A percentile compares a stretch with the other conserved stretches of the same genome.
Conservation (phyloP, 1,140 invertebrate species). For the Brachionus rubens region DNA sequence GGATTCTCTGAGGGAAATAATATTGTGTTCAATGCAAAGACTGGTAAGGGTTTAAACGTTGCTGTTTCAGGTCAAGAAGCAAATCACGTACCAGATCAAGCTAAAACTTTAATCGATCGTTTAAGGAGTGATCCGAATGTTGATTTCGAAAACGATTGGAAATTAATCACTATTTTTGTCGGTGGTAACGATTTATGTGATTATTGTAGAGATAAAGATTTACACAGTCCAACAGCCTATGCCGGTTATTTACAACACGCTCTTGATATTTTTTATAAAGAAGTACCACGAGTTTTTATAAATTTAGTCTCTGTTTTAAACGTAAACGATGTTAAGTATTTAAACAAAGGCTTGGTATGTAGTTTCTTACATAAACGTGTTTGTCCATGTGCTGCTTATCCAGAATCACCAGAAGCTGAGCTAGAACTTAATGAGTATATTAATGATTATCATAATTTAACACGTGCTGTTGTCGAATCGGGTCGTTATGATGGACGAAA, state of each 20-base stretch:
- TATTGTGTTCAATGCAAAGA: slow-evolving; percentile 46
- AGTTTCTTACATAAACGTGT: neutral
- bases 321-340: slow-evolving; percentile 17
- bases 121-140: slow-evolving; percentile 66
- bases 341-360: slow-evolving; percentile 38
- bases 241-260: slow-evolving; percentile 23
- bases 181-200: slow-evolving; percentile 78
- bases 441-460: slow-evolving; percentile 50
- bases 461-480: slow-evolving; percentile 51
- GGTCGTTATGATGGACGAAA: slow-evolving; percentile 62
- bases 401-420: slow-evolving; percentile 13
- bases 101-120: slow-evolving; percentile 67
- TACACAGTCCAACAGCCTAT: neutral
- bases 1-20: slow-evolving; percentile 50
- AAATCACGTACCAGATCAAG: slow-evolving; percentile 69
- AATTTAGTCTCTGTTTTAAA: slow-evolving; percentile 45
- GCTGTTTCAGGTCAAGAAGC: slow-evolving; percentile 54
- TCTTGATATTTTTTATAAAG: slow-evolving; percentile 37
- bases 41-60: slow-evolving; percentile 51
- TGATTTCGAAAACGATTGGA: slow-evolving; percentile 66
- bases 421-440: neutral
- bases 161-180: slow-evolving; percentile 75
- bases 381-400: slow-evolving; percentile 46
- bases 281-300: slow-evolving; percentile 34
- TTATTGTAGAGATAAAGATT: slow-evolving; percentile 62